Evolutionary conservation across 2,888 invertebrate genomes (phyloP).

Genomic region (Scaptomyza cyrtandrae): DNA sequence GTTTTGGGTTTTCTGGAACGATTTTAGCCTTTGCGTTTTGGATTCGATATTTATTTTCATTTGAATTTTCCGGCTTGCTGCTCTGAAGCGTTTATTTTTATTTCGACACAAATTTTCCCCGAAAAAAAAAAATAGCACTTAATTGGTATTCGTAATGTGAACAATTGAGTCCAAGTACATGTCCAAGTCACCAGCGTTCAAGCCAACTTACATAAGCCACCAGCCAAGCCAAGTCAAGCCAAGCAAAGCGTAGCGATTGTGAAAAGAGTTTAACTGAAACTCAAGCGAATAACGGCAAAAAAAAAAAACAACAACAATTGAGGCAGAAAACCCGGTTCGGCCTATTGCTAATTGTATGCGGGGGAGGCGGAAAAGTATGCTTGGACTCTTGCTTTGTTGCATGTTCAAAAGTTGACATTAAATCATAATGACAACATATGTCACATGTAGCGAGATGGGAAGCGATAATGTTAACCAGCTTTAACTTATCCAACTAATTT

Average conservation of each 20-base stretch:
- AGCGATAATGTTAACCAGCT: background rate
- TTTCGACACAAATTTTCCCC: slow-evolving; percentile 43
- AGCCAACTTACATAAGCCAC: slow-evolving; percentile 29
- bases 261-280: slow-evolving; percentile 39
- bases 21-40: slow-evolving; percentile 15
- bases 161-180: slow-evolving; percentile 33
- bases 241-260: slow-evolving; percentile 31
- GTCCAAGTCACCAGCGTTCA: slow-evolving; percentile 21
- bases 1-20: slow-evolving; percentile 42
- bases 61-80: slow-evolving; percentile 48
- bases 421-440: slow-evolving; percentile 38
- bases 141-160: slow-evolving; percentile 62
- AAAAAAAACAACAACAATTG: slow-evolving; percentile 50
- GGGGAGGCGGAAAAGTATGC: slow-evolving; percentile 40
- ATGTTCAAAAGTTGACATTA: slow-evolving; percentile 43
- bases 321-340: slow-evolving; percentile 59
- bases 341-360: slow-evolving; percentile 60
- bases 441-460: slow-evolving; percentile 20
- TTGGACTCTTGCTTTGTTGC: slow-evolving; percentile 45
- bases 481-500: slow-evolving; percentile 10
- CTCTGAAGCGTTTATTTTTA: slow-evolving; percentile 25
- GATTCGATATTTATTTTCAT: slow-evolving; percentile 38
- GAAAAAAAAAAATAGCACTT: slow-evolving; percentile 33
- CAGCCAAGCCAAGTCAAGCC: slow-evolving; percentile 1
- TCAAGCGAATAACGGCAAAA: slow-evolving; percentile 12